Evolutionary conservation across 2,797 vertebrate species (phyloP).

Genomic region (Acanthis flammea): DNA sequence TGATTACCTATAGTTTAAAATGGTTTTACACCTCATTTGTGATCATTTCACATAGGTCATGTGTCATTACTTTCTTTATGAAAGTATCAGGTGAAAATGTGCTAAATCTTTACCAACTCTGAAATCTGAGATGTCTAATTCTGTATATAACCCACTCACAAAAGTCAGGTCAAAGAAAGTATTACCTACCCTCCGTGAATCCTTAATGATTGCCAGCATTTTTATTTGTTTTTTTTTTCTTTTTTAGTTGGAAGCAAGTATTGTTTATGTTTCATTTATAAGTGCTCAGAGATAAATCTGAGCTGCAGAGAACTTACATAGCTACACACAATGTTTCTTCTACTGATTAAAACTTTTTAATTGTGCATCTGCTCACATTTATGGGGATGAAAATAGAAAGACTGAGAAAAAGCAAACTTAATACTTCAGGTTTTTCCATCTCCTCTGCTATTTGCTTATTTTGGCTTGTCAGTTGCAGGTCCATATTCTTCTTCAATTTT

Average conservation of each 20-base stretch:
- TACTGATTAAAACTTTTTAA: not conserved
- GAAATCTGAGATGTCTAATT: not conserved
- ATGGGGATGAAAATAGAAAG: not conserved
- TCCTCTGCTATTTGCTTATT: not conserved
- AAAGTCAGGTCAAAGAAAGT: not conserved
- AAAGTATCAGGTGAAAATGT: not conserved
- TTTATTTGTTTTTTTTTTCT: not conserved
- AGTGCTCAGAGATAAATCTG: not conserved
- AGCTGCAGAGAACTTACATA: not conserved
- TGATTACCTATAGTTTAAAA: not conserved
- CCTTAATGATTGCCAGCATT: not conserved
- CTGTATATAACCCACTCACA: fast-evolving
- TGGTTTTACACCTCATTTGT: not conserved
- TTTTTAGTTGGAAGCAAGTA: not conserved
- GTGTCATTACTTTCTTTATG: not conserved
- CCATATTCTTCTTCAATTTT: not conserved
- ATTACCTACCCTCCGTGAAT: not conserved
- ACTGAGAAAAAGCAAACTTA: not conserved
- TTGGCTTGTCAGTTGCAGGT: not conserved
- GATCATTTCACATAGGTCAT: not conserved
- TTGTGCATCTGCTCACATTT: not conserved
- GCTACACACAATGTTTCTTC: not conserved
- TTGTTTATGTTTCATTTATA: not conserved
- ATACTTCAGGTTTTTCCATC: not conserved
- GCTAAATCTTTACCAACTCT: not conserved